phyloP scores from a whole-genome alignment of 2,888 invertebrate genomes.

The Herminia tarsipennalis region DNA sequence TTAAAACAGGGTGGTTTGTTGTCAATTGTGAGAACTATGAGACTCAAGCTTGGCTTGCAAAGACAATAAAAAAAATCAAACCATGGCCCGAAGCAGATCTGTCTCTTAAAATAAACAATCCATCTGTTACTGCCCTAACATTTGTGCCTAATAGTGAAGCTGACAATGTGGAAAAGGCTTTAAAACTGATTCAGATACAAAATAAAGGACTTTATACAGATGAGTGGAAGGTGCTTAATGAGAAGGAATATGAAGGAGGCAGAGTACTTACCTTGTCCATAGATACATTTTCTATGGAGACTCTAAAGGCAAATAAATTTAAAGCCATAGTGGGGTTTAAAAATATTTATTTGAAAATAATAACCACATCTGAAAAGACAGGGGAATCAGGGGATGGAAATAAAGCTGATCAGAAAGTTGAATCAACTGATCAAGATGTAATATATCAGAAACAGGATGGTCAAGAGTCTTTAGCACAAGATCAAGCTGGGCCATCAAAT shows the following conservation, averaged over 20 bases:
- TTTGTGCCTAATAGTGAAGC: constrained; percentile 5
- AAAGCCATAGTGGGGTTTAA: constrained; percentile 9
- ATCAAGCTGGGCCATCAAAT: too few species aligned
- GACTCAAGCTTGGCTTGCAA: constrained; percentile 5
- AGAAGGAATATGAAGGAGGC: constrained; percentile 9
- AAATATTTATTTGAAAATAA: constrained; percentile 5
- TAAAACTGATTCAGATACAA: constrained; percentile 7
- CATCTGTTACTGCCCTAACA: not conserved
- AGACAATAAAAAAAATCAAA: constrained; percentile 3
- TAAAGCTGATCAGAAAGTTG: too few species aligned
- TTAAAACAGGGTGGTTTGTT: constrained; percentile 1
- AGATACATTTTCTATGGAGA: not conserved
- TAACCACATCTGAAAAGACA: not conserved
- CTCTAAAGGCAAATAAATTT: not conserved
- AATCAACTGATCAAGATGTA: too few species aligned
- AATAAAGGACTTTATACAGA: constrained; percentile 2
- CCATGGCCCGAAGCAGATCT: constrained; percentile 13
- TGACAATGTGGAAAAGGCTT: constrained; percentile 2
- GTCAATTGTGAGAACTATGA: constrained; percentile 7
- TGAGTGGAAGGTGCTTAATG: constrained; percentile 3
- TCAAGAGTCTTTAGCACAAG: too few species aligned
- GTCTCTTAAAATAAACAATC: not conserved
- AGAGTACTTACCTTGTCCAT: constrained; percentile 5
- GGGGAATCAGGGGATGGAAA: not conserved
- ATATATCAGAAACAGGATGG: too few species aligned